phyloP scores from a whole-genome alignment of 2,888 invertebrate genomes.

The Papilio demoleus region DNA sequence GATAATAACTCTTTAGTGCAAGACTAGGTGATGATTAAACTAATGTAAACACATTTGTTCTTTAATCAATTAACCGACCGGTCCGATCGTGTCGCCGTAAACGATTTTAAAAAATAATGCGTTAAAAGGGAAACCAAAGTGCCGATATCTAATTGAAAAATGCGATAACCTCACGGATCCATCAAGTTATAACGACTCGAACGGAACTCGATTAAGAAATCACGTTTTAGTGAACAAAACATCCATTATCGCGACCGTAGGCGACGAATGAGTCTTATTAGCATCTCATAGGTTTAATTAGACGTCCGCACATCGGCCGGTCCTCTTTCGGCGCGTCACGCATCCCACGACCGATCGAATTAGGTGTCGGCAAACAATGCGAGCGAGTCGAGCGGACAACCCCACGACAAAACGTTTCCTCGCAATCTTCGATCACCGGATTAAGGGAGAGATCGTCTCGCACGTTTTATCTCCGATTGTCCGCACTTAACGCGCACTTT shows the following conservation, averaged over 20 bases:
- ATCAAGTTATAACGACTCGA: slow-evolving; percentile 40
- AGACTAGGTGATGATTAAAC: slow-evolving; percentile 37
- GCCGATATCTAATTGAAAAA: slow-evolving; percentile 41
- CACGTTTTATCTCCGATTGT: slow-evolving; percentile 84
- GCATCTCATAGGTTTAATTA: slow-evolving; percentile 78
- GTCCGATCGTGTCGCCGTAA: slow-evolving; percentile 29
- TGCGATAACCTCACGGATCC: slow-evolving; percentile 38
- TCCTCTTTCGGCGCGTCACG: slow-evolving; percentile 62
- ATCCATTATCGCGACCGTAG: slow-evolving; percentile 56
- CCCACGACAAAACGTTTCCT: slow-evolving; percentile 83
- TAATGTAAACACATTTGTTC: slow-evolving; percentile 41
- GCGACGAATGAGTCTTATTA: slow-evolving; percentile 71
- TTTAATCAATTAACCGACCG: slow-evolving; percentile 37
- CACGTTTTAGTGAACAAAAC: slow-evolving; percentile 46
- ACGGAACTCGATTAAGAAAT: slow-evolving; percentile 41
- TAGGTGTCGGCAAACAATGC: slow-evolving; percentile 78
- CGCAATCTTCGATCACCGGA: slow-evolving; percentile 83
- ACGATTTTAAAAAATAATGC: slow-evolving; percentile 36
- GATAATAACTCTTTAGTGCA: slow-evolving; percentile 39
- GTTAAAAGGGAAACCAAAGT: slow-evolving; percentile 38
- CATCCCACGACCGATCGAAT: slow-evolving; percentile 76
- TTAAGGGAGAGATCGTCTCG: slow-evolving; percentile 81
- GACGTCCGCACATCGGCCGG: slow-evolving; percentile 65
- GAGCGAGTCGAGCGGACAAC: slow-evolving; percentile 72
- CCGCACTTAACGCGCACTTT: slow-evolving; percentile 83